Base-by-base conservation (phyloP, 2,797 vertebrate genomes). In the Amblyopsis hoosieri region DNA sequence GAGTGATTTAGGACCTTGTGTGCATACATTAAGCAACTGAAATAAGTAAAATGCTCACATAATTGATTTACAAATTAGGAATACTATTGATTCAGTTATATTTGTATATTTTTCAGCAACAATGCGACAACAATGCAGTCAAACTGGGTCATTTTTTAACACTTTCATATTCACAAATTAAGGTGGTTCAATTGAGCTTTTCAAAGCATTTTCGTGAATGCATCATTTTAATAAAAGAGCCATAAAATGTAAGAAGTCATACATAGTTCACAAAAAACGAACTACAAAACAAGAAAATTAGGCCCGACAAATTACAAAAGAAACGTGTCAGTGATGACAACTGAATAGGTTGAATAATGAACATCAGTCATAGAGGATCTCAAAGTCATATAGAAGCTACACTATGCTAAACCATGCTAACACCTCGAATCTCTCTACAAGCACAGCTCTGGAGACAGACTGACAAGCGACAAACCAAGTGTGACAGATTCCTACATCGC, bases 401-500 rank as follows among this genome's bases (percentile, higher is more conserved):
- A 80, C 57, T 67, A 59, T 52, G 60, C 64, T 69, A 87, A 85
- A 89, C 19, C 75, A 74, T 78, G 80, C 78, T 74, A 85, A 87
- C 85, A 82, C 71, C 76, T 83, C 72, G 76, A 82, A 86, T 82
- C 77, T 83, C 67, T 69, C 72, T 61, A 58, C 66, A 73, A 80
- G 75, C 69, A 83, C 82, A 82, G 80, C 83, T 67, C 71, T 72
- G 69, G 73, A 68, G 70, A 74, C 72, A 81, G 79, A 91, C 62
- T 91, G 92, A 92, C 88, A 87, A 79, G 87, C 82, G 87, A 85
- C 87, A 91, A 89, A 91, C 84, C 80, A 68, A 72, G 80, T 85
- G 76, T 90, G 92, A 90, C 91, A 92, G 71, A 89, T 90, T 91
- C 80, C 64, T 72, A 92, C 92, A 91, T 90, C 78, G 76, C 85